These are phyloP conservation scores for Sula dactylatra DNA, from an alignment of 2,113 vertebrate genomes.

Conservation along the genomic window DNA sequence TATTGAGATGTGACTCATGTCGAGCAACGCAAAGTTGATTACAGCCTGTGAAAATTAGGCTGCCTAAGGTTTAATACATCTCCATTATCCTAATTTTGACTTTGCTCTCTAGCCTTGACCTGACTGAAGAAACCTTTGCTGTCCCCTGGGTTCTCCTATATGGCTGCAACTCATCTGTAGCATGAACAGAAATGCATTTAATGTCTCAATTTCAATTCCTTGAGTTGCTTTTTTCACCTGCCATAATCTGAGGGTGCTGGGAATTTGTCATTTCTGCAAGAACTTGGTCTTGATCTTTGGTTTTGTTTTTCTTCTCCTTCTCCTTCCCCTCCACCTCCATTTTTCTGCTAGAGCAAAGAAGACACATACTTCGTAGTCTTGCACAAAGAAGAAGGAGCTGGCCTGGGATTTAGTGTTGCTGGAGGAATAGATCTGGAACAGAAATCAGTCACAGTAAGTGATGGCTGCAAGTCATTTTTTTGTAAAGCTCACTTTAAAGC, in stretches of 20 bases:
- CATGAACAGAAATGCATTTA: neutral
- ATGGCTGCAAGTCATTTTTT: neutral
- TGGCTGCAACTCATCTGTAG: neutral
- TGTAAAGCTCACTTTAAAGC: neutral
- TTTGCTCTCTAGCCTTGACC: neutral
- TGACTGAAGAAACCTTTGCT: neutral
- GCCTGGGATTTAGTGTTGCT: constrained; percentile 92
- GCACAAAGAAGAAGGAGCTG: constrained; percentile 88
- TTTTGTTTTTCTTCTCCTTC: neutral
- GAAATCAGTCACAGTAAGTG: constrained; percentile 84
- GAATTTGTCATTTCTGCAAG: neutral
- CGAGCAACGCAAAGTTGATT: neutral
- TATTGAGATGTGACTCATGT: neutral
- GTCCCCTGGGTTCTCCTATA: neutral
- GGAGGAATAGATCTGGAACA: constrained; percentile 89
- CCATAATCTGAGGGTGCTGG: neutral
- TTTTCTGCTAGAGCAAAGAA: constrained; percentile 76
- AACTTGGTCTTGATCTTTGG: neutral
- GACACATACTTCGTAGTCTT: constrained; percentile 85
- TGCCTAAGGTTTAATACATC: neutral
- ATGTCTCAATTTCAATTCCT: neutral
- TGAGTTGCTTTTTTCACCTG: neutral
- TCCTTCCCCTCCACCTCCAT: neutral
- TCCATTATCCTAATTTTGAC: neutral
- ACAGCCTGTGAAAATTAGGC: neutral